A percentile compares a stretch with the other conserved stretches of the same genome.
Conservation (phyloP, 2,797 vertebrate species). For the Anguilla marmorata region DNA sequence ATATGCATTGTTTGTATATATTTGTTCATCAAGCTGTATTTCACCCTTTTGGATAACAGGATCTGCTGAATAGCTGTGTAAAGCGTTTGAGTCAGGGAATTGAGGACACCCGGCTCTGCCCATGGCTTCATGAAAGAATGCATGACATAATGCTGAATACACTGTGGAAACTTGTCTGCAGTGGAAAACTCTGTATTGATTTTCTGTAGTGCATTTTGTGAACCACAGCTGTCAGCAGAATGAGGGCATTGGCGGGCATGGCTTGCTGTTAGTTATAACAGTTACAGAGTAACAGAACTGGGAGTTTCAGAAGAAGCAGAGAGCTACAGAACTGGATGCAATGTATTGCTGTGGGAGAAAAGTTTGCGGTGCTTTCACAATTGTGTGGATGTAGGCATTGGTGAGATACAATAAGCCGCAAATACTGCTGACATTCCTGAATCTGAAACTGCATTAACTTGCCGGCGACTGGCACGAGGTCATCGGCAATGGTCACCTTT, state of each 20-base stretch:
- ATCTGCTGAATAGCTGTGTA: not conserved
- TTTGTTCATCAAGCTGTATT: not conserved
- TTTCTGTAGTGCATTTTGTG: not conserved
- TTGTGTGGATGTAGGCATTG: too few relatives aligned
- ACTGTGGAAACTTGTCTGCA: not conserved
- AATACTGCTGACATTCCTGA: not conserved
- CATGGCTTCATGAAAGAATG: not conserved
- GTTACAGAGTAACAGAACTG: not conserved
- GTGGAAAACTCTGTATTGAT: not conserved
- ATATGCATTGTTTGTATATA: not conserved
- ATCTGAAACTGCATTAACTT: conserved; percentile 1
- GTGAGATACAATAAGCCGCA: too few relatives aligned
- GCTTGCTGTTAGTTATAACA: not conserved
- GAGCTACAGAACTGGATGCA: not conserved
- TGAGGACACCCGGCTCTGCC: not conserved
- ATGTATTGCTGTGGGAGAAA: not conserved
- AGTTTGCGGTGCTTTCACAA: not conserved
- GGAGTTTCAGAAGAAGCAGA: not conserved
- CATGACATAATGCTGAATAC: not conserved
- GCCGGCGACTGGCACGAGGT: not conserved
- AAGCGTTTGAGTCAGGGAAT: not conserved
- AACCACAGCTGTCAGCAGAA: conserved; percentile 15
- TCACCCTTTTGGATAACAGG: not conserved
- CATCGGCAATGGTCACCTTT: not conserved
- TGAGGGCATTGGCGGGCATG: not conserved